Conservation (phyloP, 2,113 vertebrate species). For the Micromys minutus region DNA sequence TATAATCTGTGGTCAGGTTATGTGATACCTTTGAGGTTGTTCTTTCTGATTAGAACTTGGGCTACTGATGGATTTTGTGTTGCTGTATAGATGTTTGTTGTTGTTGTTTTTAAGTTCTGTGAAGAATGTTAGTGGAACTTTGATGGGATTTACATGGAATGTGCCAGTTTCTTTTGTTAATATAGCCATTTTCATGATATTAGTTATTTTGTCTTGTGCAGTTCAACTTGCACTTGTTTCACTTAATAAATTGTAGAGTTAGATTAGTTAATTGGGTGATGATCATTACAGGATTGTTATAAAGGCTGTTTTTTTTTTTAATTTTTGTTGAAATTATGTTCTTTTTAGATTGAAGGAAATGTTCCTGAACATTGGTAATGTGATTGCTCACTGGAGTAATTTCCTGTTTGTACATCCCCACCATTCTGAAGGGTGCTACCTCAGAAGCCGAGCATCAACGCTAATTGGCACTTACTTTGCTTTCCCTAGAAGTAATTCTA, state of each 20-base stretch:
- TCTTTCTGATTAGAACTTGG: background rate
- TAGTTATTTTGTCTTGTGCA: background rate
- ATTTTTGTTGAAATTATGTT: background rate
- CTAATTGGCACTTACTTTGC: background rate
- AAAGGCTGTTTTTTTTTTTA: background rate
- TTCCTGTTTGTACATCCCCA: background rate
- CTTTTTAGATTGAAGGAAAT: background rate
- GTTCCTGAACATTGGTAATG: background rate
- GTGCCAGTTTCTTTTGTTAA: background rate
- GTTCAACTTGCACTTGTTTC: background rate
- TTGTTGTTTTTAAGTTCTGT: background rate
- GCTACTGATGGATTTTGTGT: background rate
- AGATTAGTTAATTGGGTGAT: background rate
- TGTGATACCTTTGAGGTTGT: background rate
- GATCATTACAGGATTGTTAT: background rate
- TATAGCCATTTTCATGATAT: background rate
- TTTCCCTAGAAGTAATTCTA: slow-evolving; percentile 12
- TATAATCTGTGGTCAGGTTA: background rate
- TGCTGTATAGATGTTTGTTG: background rate
- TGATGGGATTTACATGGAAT: background rate
- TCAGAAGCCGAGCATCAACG: background rate
- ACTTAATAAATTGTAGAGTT: background rate
- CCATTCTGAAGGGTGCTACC: background rate
- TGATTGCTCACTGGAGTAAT: background rate
- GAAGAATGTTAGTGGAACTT: background rate